A percentile compares a stretch with the other conserved stretches of the same genome.
These are phyloP conservation scores for Apis laboriosa DNA, from an alignment of 1,140 invertebrate genomes.

Conservation along the genomic window DNA sequence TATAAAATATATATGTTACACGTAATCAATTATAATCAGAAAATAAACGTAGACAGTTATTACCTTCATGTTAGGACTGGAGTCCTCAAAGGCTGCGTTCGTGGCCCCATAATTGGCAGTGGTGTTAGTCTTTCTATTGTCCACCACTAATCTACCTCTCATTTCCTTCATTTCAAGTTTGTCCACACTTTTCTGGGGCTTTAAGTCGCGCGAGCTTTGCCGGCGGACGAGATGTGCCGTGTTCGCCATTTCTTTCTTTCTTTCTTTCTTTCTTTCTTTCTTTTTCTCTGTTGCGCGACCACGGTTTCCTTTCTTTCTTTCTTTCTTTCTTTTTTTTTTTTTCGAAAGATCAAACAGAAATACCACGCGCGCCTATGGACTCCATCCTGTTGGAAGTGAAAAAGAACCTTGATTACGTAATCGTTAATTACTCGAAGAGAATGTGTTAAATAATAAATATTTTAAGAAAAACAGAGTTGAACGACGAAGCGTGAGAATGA, in stretches of 20 bases:
- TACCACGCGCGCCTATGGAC: slow-evolving; percentile 64
- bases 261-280: neutral
- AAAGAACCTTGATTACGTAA: slow-evolving; percentile 9
- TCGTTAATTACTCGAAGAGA: neutral
- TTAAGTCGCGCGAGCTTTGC: slow-evolving; percentile 91
- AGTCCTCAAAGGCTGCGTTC: slow-evolving; percentile 92
- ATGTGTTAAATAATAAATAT: no score
- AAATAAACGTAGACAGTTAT: neutral
- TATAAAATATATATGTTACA: no score
- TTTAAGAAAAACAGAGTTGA: no score
- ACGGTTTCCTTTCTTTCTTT: neutral
- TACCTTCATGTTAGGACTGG: slow-evolving; percentile 85
- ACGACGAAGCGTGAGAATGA: no score
- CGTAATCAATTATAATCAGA: no score
- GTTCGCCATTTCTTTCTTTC: slow-evolving; percentile 87
- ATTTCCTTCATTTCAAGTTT: slow-evolving; percentile 93
- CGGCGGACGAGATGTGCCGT: slow-evolving; percentile 92
- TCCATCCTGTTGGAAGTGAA: slow-evolving; percentile 74
- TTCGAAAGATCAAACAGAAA: slow-evolving; percentile 66
- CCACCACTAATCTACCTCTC: slow-evolving; percentile 89
- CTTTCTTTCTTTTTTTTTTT: neutral
- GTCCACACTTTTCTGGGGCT: slow-evolving; percentile 90
- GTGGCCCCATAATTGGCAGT: slow-evolving; percentile 90
- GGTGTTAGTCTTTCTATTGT: slow-evolving; percentile 84
- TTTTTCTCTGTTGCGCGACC: slow-evolving; percentile 32